Percentiles rank a stretch among this genome's conserved stretches.
Conservation (phyloP, 2,797 vertebrate species). For the Onychomys torridus region DNA sequence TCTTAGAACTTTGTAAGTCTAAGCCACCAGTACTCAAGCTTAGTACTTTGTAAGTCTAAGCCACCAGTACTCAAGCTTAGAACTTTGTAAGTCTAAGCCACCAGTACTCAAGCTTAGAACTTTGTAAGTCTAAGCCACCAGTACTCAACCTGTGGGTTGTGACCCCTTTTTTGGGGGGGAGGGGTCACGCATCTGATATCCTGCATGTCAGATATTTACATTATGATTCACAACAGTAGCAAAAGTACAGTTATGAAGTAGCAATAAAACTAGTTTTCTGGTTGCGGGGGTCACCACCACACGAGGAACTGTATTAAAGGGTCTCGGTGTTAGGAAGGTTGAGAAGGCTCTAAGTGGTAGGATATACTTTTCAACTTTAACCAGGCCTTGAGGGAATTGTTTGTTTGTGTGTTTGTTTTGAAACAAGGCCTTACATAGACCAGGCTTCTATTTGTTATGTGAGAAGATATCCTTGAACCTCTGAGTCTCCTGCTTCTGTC, state of each 20-base stretch:
- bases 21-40: not conserved
- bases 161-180: too few relatives aligned
- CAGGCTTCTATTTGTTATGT: not conserved
- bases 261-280: not conserved
- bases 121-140: too few relatives aligned
- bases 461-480: not conserved
- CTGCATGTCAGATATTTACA: not conserved
- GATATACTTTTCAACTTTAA: not conserved
- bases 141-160: not conserved
- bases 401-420: not conserved
- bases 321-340: not conserved
- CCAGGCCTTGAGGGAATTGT: not conserved
- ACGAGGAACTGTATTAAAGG: not conserved
- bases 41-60: too few relatives aligned
- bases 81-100: not conserved
- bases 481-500: not conserved
- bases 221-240: not conserved
- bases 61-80: too few relatives aligned
- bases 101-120: not conserved
- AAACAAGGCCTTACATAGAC: not conserved
- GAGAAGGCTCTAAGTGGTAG: not conserved
- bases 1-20: not conserved
- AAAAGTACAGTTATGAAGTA: not conserved
- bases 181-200: not conserved
- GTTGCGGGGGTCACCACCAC: not conserved